Conservation (phyloP, 2,113 vertebrate species). For the Tenrec ecaudatus region DNA sequence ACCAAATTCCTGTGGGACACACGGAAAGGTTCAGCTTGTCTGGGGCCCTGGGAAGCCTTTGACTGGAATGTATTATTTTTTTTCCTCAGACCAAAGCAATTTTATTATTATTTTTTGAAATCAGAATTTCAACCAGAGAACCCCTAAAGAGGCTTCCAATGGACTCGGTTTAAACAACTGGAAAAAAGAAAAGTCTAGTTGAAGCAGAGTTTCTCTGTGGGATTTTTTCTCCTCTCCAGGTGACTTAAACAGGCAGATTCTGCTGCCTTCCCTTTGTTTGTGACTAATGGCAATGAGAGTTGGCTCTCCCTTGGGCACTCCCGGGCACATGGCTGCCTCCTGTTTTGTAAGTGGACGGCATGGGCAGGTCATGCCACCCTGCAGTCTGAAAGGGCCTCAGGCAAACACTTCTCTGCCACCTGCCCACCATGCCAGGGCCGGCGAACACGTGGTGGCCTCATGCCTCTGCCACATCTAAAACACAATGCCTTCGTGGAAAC, state of each 20-base stretch:
- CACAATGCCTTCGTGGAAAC: background rate
- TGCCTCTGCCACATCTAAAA: background rate
- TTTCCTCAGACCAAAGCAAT: constrained; percentile 64
- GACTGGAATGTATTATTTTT: constrained; percentile 54
- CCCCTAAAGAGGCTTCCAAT: constrained; percentile 67
- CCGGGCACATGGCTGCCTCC: background rate
- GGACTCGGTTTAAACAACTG: constrained; percentile 40
- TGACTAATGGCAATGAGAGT: background rate
- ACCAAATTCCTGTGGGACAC: background rate
- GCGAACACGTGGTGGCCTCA: background rate
- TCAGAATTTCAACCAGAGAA: constrained; percentile 57
- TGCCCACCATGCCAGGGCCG: background rate
- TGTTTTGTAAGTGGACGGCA: background rate
- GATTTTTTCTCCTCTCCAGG: constrained; percentile 28
- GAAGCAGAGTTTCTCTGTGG: constrained; percentile 1
- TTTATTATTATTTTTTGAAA: background rate
- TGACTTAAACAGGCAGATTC: constrained; percentile 9
- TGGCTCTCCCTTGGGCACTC: background rate
- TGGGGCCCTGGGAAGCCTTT: constrained; percentile 19
- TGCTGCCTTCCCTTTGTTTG: background rate
- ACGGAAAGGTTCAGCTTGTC: background rate
- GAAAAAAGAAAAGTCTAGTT: constrained; percentile 13
- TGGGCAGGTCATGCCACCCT: background rate
- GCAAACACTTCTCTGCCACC: background rate
- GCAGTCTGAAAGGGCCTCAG: background rate